phyloP scores from a whole-genome alignment of 2,113 vertebrate genomes.

The Tachysurus fulvidraco region DNA sequence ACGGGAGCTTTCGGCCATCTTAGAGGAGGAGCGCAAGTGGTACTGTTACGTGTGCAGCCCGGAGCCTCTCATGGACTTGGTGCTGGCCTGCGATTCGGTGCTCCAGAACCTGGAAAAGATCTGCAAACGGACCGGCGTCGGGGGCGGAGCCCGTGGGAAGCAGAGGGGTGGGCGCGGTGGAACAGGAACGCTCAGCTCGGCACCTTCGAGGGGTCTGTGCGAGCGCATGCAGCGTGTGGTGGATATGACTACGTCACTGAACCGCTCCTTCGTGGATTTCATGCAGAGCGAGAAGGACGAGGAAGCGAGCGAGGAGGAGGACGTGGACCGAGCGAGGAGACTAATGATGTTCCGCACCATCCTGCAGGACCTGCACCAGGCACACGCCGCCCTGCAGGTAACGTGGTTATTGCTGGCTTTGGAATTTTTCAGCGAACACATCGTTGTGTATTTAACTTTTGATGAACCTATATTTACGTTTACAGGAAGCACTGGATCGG shows the following conservation, averaged over 20 bases:
- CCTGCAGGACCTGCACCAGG: constrained; percentile 49
- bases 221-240: constrained; percentile 53
- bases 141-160: constrained; percentile 18
- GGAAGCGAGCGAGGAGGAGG: constrained; percentile 39
- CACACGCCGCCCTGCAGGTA: constrained; percentile 52
- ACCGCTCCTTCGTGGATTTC: constrained; percentile 48
- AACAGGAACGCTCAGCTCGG: neutral
- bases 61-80: constrained; percentile 90
- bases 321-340: constrained; percentile 36
- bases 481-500: constrained; percentile 44
- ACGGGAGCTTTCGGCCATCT: constrained; percentile 89
- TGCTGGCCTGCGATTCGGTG: constrained; percentile 87
- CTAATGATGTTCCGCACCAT: constrained; percentile 47
- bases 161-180: constrained; percentile 20
- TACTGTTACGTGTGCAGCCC: constrained; percentile 95
- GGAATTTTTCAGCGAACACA: neutral
- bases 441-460: neutral
- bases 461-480: neutral
- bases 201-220: constrained; percentile 39
- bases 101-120: constrained; percentile 87
- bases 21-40: constrained; percentile 93
- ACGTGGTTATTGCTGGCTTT: neutral
- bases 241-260: constrained; percentile 51
- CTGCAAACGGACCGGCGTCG: constrained; percentile 54
- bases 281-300: constrained; percentile 45